Conservation (phyloP, 2,113 vertebrate species). For the Saccopteryx leptura region DNA sequence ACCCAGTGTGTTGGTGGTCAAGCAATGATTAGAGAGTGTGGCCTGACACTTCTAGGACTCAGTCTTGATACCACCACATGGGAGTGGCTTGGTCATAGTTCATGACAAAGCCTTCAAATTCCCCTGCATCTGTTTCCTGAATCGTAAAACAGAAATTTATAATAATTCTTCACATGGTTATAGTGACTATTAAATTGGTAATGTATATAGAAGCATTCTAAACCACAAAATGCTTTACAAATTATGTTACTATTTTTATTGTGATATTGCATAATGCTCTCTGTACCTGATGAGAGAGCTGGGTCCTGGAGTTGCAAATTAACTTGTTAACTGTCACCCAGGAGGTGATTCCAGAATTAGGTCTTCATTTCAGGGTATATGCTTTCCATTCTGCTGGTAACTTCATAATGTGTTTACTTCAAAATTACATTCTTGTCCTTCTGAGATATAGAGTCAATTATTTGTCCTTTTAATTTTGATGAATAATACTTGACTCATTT, state of each 20-base stretch:
- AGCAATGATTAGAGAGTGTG: accelerated
- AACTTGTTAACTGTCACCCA: background rate
- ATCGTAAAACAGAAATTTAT: background rate
- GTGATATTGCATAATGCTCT: background rate
- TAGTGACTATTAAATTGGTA: background rate
- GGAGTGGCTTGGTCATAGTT: background rate
- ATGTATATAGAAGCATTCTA: background rate
- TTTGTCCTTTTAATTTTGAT: background rate
- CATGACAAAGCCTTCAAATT: background rate
- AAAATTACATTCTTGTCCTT: background rate
- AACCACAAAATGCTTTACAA: background rate
- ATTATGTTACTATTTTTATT: background rate
- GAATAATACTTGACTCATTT: background rate
- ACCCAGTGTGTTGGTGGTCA: background rate
- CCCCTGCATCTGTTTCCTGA: background rate
- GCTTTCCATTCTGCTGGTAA: background rate
- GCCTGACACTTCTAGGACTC: background rate
- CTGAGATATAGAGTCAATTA: background rate
- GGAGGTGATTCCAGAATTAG: background rate
- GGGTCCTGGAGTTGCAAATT: background rate
- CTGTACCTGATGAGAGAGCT: background rate
- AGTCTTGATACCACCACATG: background rate
- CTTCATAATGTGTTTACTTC: background rate
- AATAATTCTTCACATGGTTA: background rate
- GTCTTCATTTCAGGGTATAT: background rate